Percentiles rank a stretch among this genome's conserved stretches.
Conservation (phyloP, 1,140 invertebrate genomes). For the Bombus pascuorum region DNA sequence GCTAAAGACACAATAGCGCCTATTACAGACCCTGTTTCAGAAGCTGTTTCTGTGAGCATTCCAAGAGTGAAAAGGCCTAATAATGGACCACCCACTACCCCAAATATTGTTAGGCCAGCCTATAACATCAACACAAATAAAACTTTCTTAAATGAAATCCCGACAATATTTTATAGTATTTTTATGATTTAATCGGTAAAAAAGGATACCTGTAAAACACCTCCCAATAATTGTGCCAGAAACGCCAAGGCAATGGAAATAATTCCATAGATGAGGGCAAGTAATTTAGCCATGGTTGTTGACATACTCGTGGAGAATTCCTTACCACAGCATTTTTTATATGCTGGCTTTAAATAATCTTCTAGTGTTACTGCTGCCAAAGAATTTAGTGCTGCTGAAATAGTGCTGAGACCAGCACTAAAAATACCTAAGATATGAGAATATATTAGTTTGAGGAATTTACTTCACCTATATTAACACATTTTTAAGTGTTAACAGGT, state of each 20-base stretch:
- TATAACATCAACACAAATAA: slow-evolving; percentile 72
- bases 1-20: slow-evolving; percentile 87
- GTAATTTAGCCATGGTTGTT: slow-evolving; percentile 83
- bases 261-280: slow-evolving; percentile 87
- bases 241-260: slow-evolving; percentile 89
- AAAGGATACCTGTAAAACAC: slow-evolving; percentile 83
- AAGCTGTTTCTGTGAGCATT: slow-evolving; percentile 87
- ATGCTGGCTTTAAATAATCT: slow-evolving; percentile 87
- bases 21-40: slow-evolving; percentile 87
- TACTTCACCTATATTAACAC: background rate
- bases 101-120: slow-evolving; percentile 90
- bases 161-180: background rate
- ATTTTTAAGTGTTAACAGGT: too few species aligned
- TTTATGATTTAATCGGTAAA: background rate
- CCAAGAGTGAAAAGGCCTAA: slow-evolving; percentile 91
- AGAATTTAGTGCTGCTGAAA: slow-evolving; percentile 93
- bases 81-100: slow-evolving; percentile 90
- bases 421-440: slow-evolving; percentile 85
- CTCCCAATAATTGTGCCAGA: slow-evolving; percentile 88
- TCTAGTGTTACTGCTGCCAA: slow-evolving; percentile 93
- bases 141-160: background rate
- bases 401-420: slow-evolving; percentile 92
- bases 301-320: slow-evolving; percentile 71
- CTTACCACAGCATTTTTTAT: slow-evolving; percentile 49
- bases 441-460: background rate